Conservation (phyloP, 2,113 vertebrate species). For the Lipotes vexillifer region DNA sequence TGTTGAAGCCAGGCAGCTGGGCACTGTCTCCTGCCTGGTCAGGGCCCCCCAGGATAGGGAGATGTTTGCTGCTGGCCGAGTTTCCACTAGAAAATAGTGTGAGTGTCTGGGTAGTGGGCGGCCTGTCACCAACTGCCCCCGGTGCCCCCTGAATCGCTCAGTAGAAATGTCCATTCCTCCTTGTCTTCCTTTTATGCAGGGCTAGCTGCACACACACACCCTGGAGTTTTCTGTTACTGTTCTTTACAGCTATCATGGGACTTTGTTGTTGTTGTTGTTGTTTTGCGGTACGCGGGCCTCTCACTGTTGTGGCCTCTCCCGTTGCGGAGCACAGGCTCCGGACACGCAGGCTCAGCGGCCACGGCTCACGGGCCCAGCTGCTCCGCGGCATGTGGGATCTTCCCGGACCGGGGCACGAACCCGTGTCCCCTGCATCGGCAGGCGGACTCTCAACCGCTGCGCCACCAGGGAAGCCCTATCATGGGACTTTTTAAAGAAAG, state of each 20-base stretch:
- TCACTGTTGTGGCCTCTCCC: too few species aligned
- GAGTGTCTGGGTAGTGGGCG: not conserved
- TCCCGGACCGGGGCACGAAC: too few species aligned
- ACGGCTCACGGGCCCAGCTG: too few species aligned
- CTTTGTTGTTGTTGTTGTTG: not conserved
- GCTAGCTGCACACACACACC: fast-evolving
- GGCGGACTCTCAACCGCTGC: too few species aligned
- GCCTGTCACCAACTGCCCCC: fast-evolving
- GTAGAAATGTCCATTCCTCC: fast-evolving
- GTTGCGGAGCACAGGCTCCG: too few species aligned
- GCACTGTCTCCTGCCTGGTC: not conserved
- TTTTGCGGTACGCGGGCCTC: too few species aligned
- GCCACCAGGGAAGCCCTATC: too few species aligned
- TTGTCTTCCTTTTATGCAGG: too few species aligned
- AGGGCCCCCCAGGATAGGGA: not conserved
- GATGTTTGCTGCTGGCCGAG: not conserved
- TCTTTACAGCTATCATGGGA: not conserved
- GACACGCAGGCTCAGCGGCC: too few species aligned
- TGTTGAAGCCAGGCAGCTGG: not conserved
- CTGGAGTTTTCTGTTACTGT: not conserved
- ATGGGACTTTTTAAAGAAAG: not conserved
- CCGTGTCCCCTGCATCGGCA: too few species aligned
- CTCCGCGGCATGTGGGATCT: too few species aligned
- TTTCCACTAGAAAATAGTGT: not conserved
- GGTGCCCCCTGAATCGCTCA: not conserved